Evolutionary conservation across 2,113 vertebrate genomes (phyloP).

Genomic region (Gobius niger): DNA sequence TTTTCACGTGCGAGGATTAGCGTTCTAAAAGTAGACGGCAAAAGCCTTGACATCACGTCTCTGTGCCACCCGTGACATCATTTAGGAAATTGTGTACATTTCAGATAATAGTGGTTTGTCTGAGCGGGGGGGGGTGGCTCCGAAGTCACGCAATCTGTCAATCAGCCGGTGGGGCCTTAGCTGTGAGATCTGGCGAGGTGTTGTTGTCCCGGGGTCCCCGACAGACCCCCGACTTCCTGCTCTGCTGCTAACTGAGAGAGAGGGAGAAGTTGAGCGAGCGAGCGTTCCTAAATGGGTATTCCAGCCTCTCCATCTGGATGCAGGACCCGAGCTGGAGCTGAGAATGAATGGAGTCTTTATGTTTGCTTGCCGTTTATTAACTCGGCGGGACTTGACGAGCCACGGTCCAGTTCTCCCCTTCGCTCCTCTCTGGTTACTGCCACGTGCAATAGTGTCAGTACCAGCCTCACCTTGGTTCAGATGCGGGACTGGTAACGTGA

Average conservation of each 20-base stretch:
- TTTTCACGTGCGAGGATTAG: slow-evolving; percentile 1
- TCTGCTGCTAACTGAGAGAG: slow-evolving; percentile 49
- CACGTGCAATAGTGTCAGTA: slow-evolving; percentile 32
- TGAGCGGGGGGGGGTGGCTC: not conserved
- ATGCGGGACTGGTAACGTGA: slow-evolving; percentile 38
- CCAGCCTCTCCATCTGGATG: slow-evolving; percentile 65
- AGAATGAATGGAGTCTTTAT: slow-evolving; percentile 68
- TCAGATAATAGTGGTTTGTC: slow-evolving; percentile 34
- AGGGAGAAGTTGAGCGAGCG: slow-evolving; percentile 54
- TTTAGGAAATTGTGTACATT: slow-evolving; percentile 37
- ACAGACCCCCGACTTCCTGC: slow-evolving; percentile 58
- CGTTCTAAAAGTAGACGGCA: slow-evolving; percentile 8
- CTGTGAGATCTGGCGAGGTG: slow-evolving; percentile 61
- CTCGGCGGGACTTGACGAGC: slow-evolving; percentile 47
- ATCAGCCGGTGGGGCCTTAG: slow-evolving; percentile 55
- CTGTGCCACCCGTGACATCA: slow-evolving; percentile 14
- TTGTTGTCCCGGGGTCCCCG: slow-evolving; percentile 50
- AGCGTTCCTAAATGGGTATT: slow-evolving; percentile 67
- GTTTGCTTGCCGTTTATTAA: slow-evolving; percentile 63
- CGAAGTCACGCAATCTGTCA: slow-evolving; percentile 46
- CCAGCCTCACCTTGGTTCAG: slow-evolving; percentile 34
- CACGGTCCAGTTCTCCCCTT: slow-evolving; percentile 38
- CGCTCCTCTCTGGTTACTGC: slow-evolving; percentile 36
- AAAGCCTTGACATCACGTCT: slow-evolving; percentile 23
- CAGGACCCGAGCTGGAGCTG: slow-evolving; percentile 51